A percentile compares a stretch with the other conserved stretches of the same genome.
Conservation (phyloP, 2,888 invertebrate genomes). For the Dryococelus australis region DNA sequence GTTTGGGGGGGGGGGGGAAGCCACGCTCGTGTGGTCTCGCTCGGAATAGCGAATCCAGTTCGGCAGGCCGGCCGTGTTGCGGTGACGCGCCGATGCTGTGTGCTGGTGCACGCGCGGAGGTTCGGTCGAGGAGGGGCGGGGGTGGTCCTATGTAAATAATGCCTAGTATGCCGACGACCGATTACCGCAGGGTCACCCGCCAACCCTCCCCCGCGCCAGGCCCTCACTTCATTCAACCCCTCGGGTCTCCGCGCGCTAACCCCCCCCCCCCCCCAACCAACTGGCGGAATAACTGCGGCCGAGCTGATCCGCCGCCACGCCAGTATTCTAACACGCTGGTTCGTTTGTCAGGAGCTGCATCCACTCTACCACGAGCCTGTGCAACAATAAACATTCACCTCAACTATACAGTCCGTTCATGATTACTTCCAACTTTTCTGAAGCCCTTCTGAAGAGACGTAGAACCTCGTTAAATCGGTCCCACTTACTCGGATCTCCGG, state of each 20-base stretch:
- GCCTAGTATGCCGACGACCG: not conserved
- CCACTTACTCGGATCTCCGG: too few species aligned
- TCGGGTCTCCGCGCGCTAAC: not conserved
- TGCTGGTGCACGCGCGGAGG: not conserved
- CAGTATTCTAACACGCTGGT: too few species aligned
- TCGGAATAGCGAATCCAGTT: not conserved
- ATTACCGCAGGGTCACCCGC: constrained; percentile 5
- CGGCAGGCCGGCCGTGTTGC: not conserved
- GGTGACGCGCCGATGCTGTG: not conserved
- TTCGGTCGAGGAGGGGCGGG: not conserved
- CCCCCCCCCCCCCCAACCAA: not conserved
- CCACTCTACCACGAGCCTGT: too few species aligned
- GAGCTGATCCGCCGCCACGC: not conserved
- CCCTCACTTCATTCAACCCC: too few species aligned
- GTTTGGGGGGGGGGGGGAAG: not conserved
- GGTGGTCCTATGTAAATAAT: not conserved
- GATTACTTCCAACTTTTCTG: too few species aligned
- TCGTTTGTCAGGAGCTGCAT: too few species aligned
- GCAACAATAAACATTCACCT: too few species aligned
- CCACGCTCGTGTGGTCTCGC: not conserved
- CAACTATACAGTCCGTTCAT: too few species aligned
- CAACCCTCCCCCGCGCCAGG: not conserved
- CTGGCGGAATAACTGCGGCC: not conserved
- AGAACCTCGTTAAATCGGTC: too few species aligned
- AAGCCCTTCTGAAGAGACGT: too few species aligned